Percentiles rank a stretch among this genome's conserved stretches.
phyloP scores from a whole-genome alignment of 1,140 invertebrate species.

The Akabosia matsudoensis region DNA sequence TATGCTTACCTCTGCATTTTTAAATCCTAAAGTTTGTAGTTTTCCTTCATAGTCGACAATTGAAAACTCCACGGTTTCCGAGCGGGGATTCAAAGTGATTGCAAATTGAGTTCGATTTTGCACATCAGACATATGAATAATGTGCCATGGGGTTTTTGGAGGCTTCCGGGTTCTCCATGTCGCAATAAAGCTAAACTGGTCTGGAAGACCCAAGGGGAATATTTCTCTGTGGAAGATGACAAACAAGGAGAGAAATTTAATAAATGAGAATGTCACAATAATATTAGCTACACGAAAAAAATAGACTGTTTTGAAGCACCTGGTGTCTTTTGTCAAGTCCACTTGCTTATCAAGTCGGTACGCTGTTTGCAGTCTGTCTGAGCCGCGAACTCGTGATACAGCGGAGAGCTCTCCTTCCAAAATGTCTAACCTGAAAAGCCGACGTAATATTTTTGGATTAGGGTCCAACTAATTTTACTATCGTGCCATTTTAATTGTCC shows the following conservation, averaged over 20 bases:
- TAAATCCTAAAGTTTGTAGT: conserved; percentile 62
- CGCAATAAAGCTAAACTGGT: conserved; percentile 68
- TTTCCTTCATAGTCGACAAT: conserved; percentile 59
- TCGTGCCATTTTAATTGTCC: no score
- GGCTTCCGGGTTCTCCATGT: conserved; percentile 62
- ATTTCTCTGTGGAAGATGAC: conserved; percentile 53
- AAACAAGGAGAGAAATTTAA: conserved; percentile 15
- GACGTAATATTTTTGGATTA: background rate
- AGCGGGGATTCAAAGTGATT: conserved; percentile 64
- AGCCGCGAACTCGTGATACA: conserved; percentile 67
- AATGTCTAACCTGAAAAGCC: conserved; percentile 58
- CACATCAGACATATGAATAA: conserved; percentile 64
- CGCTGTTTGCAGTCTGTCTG: conserved; percentile 69
- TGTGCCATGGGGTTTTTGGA: conserved; percentile 65
- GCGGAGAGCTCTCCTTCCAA: conserved; percentile 61
- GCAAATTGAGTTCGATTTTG: conserved; percentile 63
- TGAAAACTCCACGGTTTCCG: conserved; percentile 62
- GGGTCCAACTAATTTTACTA: no score
- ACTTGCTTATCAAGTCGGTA: conserved; percentile 68
- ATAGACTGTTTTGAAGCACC: conserved; percentile 51
- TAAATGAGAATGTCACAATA: background rate
- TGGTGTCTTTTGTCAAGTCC: conserved; percentile 66
- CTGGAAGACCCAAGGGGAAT: conserved; percentile 65
- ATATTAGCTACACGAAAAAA: background rate
- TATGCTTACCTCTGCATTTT: conserved; percentile 56